Evolutionary conservation across 2,888 invertebrate genomes (phyloP).

Genomic region (Chironomus tentans): DNA sequence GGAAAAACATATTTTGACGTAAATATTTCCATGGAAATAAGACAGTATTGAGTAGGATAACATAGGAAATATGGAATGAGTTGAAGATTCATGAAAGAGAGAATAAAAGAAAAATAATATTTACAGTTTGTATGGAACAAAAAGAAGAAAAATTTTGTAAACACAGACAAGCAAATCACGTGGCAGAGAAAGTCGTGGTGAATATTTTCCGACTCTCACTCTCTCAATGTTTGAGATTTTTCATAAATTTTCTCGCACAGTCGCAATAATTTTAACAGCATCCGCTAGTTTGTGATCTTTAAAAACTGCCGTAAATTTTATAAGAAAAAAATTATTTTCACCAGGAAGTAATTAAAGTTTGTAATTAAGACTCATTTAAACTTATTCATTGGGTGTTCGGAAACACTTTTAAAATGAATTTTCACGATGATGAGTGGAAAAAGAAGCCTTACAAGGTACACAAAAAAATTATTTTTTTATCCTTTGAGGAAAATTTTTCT

Average conservation of each 20-base stretch:
- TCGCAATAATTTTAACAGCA: not conserved
- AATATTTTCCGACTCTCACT: not conserved
- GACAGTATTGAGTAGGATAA: too few species aligned
- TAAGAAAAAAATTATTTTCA: not conserved
- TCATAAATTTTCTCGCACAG: not conserved
- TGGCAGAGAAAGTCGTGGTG: not conserved
- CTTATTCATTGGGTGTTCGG: not conserved
- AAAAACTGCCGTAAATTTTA: not conserved
- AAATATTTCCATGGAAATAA: too few species aligned
- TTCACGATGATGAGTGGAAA: constrained; percentile 4
- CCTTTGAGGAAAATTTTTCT: not conserved
- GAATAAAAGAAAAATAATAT: too few species aligned
- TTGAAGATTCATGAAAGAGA: too few species aligned
- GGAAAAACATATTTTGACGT: too few species aligned
- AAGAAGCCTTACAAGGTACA: constrained; percentile 10
- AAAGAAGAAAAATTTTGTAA: not conserved
- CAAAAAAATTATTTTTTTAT: not conserved
- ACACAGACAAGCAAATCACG: not conserved
- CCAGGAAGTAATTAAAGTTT: not conserved
- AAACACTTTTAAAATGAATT: not conserved
- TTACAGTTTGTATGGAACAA: too few species aligned
- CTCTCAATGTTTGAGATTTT: not conserved
- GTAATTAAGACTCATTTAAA: not conserved
- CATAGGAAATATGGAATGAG: too few species aligned
- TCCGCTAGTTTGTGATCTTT: not conserved